Evolutionary conservation across 1,140 invertebrate genomes (phyloP).

Genomic region (Drosophila prosaltans): DNA sequence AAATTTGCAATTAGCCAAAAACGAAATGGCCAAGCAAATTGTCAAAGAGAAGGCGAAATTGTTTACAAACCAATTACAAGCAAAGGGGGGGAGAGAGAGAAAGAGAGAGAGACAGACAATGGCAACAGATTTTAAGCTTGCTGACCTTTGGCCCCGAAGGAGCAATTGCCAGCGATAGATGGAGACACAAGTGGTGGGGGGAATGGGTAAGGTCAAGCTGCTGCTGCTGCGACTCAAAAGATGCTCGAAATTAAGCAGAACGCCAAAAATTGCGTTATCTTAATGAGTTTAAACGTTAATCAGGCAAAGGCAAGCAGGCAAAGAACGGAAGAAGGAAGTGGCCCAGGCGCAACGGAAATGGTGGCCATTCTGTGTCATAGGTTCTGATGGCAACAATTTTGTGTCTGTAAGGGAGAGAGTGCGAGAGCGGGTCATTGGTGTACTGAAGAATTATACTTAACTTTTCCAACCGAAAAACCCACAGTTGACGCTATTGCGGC

Average conservation of each 20-base stretch:
- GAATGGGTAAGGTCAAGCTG: conserved; percentile 21
- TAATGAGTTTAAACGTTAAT: conserved; percentile 82
- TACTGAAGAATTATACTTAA: conserved; percentile 26
- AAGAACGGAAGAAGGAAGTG: conserved; percentile 30
- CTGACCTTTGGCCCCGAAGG: conserved; percentile 62
- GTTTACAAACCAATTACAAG: conserved; percentile 77
- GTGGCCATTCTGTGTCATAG: conserved; percentile 56
- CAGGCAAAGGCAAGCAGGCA: conserved; percentile 48
- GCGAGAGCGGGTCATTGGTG: no score
- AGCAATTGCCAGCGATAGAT: conserved; percentile 3
- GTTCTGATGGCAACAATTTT: conserved; percentile 22
- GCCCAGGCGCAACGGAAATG: conserved; percentile 58
- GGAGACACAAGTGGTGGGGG: conserved; percentile 4
- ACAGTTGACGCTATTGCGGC: conserved; percentile 31
- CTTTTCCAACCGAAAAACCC: conserved; percentile 44
- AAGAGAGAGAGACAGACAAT: conserved; percentile 47
- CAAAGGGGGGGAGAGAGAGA: background rate
- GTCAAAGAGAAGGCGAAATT: conserved; percentile 72
- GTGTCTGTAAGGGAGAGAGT: background rate
- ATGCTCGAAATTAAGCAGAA: conserved; percentile 59
- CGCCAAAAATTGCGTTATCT: conserved; percentile 79
- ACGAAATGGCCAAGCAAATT: conserved; percentile 61
- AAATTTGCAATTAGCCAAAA: conserved; percentile 63
- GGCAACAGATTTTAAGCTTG: conserved; percentile 62
- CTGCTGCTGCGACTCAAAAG: conserved; percentile 56